Conservation (phyloP, 2,113 vertebrate species). For the Oryzias woworae region DNA sequence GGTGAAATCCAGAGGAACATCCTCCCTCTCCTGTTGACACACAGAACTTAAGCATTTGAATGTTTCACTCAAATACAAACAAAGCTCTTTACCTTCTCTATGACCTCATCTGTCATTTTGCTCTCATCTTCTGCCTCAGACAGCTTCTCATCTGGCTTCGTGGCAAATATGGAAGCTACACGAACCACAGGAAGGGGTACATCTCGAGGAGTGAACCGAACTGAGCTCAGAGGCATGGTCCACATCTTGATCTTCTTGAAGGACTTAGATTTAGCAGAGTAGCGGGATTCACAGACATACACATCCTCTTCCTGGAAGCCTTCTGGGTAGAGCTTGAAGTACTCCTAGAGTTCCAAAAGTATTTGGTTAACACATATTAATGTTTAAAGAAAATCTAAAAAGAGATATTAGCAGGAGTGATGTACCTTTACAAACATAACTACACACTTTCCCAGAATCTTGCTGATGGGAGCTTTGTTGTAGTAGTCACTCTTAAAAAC, state of each 20-base stretch:
- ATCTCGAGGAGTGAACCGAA: constrained; percentile 89
- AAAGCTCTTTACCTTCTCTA: constrained; percentile 72
- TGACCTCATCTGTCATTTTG: constrained; percentile 76
- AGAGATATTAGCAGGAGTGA: not conserved
- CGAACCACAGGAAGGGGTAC: constrained; percentile 93
- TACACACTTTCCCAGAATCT: constrained; percentile 98
- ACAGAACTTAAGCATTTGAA: not conserved
- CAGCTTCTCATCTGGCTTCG: constrained; percentile 88
- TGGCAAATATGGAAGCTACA: constrained; percentile 96
- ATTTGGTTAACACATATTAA: constrained; percentile 6
- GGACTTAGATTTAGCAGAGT: constrained; percentile 96
- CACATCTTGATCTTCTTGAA: constrained; percentile 99
- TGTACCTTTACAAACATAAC: constrained; percentile 99
- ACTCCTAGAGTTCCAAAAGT: constrained; percentile 79
- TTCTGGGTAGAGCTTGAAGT: constrained; percentile 96
- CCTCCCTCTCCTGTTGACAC: constrained; percentile 88
- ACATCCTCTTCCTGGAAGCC: constrained; percentile 92
- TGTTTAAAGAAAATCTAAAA: not conserved
- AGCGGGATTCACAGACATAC: constrained; percentile 96
- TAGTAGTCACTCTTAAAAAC: constrained; percentile 99
- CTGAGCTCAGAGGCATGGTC: constrained; percentile 96
- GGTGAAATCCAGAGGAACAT: constrained; percentile 90
- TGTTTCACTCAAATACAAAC: not conserved
- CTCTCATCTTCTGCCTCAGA: constrained; percentile 83
- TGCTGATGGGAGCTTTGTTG: constrained; percentile 96